Conservation (phyloP, 2,797 vertebrate genomes). For the Platyrinchus mystaceus region DNA sequence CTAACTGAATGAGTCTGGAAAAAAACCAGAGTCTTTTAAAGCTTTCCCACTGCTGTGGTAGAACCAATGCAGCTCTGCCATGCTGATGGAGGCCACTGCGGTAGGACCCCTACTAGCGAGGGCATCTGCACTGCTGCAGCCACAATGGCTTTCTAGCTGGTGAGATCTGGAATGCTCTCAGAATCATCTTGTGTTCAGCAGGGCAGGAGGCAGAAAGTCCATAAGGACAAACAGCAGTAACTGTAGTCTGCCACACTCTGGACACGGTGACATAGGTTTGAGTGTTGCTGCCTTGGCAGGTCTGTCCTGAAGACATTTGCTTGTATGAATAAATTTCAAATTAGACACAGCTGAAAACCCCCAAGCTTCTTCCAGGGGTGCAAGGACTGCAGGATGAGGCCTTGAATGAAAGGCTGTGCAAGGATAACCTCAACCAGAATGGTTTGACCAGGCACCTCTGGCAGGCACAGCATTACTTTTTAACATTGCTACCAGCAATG, state of each 20-base stretch:
- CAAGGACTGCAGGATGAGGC: not conserved
- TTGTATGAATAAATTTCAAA: not conserved
- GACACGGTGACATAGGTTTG: rapidly evolving
- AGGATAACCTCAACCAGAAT: not conserved
- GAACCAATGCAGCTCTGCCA: rapidly evolving
- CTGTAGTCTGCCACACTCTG: not conserved
- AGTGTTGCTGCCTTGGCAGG: not conserved
- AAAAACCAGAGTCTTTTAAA: not conserved
- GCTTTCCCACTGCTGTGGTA: rapidly evolving
- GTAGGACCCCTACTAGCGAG: not conserved
- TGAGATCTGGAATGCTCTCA: not conserved
- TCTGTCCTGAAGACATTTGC: not conserved
- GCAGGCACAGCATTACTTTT: not conserved
- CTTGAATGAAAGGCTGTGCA: not conserved
- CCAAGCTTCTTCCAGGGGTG: not conserved
- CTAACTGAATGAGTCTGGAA: not conserved
- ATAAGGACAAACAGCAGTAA: not conserved
- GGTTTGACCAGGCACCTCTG: not conserved
- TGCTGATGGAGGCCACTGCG: rapidly evolving
- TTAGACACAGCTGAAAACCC: not conserved
- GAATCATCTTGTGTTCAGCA: not conserved
- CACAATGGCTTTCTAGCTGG: not conserved
- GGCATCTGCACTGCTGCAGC: not conserved
- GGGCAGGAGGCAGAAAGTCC: not conserved
- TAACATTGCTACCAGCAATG: not conserved